Base-by-base conservation (phyloP, 2,888 invertebrate species). In the Napeogenes sylphis region DNA sequence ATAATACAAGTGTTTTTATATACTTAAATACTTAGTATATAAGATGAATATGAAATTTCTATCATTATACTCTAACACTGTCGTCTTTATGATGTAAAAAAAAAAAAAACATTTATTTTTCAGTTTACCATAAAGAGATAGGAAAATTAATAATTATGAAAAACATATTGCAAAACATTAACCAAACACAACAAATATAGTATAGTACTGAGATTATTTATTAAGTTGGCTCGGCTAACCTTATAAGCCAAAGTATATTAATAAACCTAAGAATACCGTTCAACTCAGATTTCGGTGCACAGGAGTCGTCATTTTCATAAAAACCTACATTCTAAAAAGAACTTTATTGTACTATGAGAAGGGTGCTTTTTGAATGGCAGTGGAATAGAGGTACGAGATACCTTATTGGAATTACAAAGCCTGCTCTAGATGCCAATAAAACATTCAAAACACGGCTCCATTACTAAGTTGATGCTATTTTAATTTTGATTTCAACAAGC, bases 371-470 rank as follows among this genome's bases (percentile, higher is more conserved):
- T 8, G 13, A 47, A n/a, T 53, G 13, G 14, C 8, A 46, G 0
- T 42, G 8, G 6, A 42, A 51, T 56, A 56, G 56, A 58, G 62
- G 62, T 68, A 54, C 59, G 55, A 69, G 62, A 65, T 66, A 62
- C 75, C 71, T 79, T 82, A 81, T 80, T 83, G 79, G 81, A 80
- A 83, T 83, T 81, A 82, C 80, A 80, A 74, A 74, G 72, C 76
- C 73, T 71, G 70, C 70, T 72, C 75, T 80, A 76, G 76, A 79
- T 77, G 77, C 80, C 83, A 82, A 84, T 83, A 83, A 77, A 80
- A 80, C 78, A 80, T 81, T 82, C 78, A 82, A 80, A 81, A 82
- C 79, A 80, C 77, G 80, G 80, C 82, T 81, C 81, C 79, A 79
- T 80, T 78, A 75, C 77, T 70, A 77, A 80, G 77, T 65, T 59